A percentile compares a stretch with the other conserved stretches of the same genome.
Evolutionary conservation across 2,888 invertebrate species (phyloP).

Genomic region (Barypeithes pellucidus): DNA sequence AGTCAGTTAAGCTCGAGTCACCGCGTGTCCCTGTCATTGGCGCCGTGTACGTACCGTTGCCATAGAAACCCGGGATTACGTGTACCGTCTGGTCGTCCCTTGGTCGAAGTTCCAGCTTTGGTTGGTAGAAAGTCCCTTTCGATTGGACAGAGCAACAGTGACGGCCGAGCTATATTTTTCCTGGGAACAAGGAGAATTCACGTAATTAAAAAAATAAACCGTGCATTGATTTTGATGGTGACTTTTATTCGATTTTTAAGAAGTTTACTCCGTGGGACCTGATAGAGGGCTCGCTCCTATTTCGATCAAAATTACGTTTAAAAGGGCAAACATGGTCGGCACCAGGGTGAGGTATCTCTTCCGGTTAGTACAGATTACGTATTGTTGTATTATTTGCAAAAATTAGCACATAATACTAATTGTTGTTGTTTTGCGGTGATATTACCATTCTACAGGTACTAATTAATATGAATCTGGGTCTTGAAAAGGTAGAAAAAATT

Average conservation of each 20-base stretch:
- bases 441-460: background rate
- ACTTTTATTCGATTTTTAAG: background rate
- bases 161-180: no score
- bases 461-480: slow-evolving; percentile 4
- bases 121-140: no score
- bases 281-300: background rate
- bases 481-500: background rate
- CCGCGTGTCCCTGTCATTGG: background rate
- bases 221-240: background rate
- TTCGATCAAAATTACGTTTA: slow-evolving; percentile 36
- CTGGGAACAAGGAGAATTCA: no score
- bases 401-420: background rate
- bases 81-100: background rate
- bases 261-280: background rate
- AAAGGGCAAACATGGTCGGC: slow-evolving; percentile 54
- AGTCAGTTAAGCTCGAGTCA: slow-evolving; percentile 28
- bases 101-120: no score
- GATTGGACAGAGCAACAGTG: no score
- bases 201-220: background rate
- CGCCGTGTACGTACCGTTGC: slow-evolving; percentile 9
- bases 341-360: slow-evolving; percentile 55
- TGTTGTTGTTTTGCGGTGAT: background rate
- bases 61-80: background rate
- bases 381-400: background rate
- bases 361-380: slow-evolving; percentile 49